Evolutionary conservation across 2,888 invertebrate genomes (phyloP).

Genomic region (Chironomus tentans): DNA sequence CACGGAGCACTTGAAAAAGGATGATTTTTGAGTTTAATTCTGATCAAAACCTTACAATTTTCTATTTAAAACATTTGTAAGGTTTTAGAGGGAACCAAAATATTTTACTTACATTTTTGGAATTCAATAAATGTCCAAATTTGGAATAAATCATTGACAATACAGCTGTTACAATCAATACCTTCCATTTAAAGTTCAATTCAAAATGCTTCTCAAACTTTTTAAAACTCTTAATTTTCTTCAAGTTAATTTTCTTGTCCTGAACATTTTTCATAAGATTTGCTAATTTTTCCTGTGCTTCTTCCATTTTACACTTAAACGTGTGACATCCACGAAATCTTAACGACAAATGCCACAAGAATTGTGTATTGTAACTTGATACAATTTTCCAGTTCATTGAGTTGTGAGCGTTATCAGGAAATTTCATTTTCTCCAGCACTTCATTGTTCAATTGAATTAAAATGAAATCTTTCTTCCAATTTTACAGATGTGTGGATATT

Average conservation of each 20-base stretch:
- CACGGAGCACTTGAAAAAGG: conserved; percentile 29
- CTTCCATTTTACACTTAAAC: conserved; percentile 14
- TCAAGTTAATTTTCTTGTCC: conserved; percentile 15
- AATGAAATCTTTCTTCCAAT: background rate
- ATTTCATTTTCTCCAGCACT: background rate
- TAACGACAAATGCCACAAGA: background rate
- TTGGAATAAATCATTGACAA: background rate
- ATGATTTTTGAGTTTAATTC: too few species aligned
- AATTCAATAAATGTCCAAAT: background rate
- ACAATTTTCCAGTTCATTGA: conserved; percentile 15
- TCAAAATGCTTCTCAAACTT: background rate
- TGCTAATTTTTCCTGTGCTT: conserved; percentile 15
- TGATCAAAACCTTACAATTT: background rate
- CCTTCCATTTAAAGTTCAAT: background rate
- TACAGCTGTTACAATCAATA: background rate
- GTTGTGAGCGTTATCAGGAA: conserved; percentile 4
- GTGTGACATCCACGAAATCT: background rate
- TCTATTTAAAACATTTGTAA: background rate
- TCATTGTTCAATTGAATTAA: conserved; percentile 14
- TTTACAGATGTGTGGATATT: conserved; percentile 63
- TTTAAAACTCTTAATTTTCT: conserved; percentile 1
- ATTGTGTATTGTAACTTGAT: background rate
- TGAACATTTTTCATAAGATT: conserved; percentile 16
- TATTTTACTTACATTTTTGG: conserved; percentile 5
- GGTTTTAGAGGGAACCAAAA: background rate